Evolutionary conservation across 2,888 invertebrate species (phyloP).

Genomic region (Xestobium rufovillosum): DNA sequence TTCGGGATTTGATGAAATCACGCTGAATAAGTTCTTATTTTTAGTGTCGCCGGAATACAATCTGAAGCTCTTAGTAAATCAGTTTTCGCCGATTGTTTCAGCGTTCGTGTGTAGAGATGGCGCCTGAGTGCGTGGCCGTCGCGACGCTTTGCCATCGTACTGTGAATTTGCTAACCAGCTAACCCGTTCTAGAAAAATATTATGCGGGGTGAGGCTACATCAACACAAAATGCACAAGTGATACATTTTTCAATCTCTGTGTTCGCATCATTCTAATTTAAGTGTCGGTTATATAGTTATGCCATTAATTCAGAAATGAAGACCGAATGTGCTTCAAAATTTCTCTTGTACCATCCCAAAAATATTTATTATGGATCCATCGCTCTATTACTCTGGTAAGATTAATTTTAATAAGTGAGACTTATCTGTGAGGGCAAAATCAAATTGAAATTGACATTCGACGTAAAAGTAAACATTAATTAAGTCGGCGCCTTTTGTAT

Average conservation of each 20-base stretch:
- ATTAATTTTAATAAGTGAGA: slow-evolving; percentile 14
- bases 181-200: slow-evolving; percentile 30
- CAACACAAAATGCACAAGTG: slow-evolving; percentile 26
- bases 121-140: slow-evolving; percentile 30
- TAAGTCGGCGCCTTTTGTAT: too few relatives aligned
- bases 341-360: slow-evolving; percentile 25
- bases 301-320: slow-evolving; percentile 36
- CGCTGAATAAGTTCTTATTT: background rate
- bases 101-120: slow-evolving; percentile 28
- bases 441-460: too few relatives aligned
- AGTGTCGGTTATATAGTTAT: slow-evolving; percentile 30
- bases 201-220: slow-evolving; percentile 34
- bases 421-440: too few relatives aligned
- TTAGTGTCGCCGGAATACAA: background rate
- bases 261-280: slow-evolving; percentile 20
- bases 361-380: slow-evolving; percentile 37
- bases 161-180: slow-evolving; percentile 32
- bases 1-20: too few relatives aligned
- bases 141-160: slow-evolving; percentile 31
- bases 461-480: too few relatives aligned
- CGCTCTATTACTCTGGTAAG: slow-evolving; percentile 40
- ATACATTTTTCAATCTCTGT: slow-evolving; percentile 23
- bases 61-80: too few relatives aligned
- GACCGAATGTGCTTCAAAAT: slow-evolving; percentile 29
- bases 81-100: slow-evolving; percentile 14